phyloP scores from a whole-genome alignment of 2,888 invertebrate genomes.

The Andrena flavipes region DNA sequence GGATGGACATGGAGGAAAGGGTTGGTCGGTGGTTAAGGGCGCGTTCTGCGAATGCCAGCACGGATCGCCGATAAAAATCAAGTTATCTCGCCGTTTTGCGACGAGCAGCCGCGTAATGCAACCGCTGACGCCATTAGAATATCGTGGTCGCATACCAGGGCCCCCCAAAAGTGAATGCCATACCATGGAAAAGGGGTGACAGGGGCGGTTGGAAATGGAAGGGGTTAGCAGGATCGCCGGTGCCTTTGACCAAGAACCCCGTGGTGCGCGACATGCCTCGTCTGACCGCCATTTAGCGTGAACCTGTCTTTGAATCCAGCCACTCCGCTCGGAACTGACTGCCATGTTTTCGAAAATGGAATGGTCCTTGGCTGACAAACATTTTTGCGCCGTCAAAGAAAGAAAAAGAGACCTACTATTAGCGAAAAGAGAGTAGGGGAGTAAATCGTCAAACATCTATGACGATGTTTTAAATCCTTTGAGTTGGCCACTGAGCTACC shows the following conservation, averaged over 20 bases:
- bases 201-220: constrained; percentile 46
- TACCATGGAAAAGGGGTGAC: constrained; percentile 57
- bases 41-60: constrained; percentile 55
- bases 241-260: constrained; percentile 82
- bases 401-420: not conserved
- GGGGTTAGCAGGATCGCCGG: constrained; percentile 75
- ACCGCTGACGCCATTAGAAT: constrained; percentile 79
- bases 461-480: not conserved
- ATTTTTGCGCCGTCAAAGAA: constrained; percentile 16
- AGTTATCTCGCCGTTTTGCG: constrained; percentile 53
- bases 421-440: too few species aligned
- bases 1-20: not conserved
- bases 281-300: constrained; percentile 83
- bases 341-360: constrained; percentile 78
- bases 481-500: not conserved
- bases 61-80: constrained; percentile 59
- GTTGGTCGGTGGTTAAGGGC: constrained; percentile 13
- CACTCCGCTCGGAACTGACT: constrained; percentile 64
- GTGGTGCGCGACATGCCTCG: constrained; percentile 83
- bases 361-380: constrained; percentile 43
- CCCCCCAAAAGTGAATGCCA: constrained; percentile 60
- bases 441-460: not conserved
- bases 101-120: constrained; percentile 65
- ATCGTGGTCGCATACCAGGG: constrained; percentile 69
- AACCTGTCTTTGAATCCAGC: constrained; percentile 78